phyloP scores from a whole-genome alignment of 2,797 vertebrate species.

The Sebastes hopkinsi region DNA sequence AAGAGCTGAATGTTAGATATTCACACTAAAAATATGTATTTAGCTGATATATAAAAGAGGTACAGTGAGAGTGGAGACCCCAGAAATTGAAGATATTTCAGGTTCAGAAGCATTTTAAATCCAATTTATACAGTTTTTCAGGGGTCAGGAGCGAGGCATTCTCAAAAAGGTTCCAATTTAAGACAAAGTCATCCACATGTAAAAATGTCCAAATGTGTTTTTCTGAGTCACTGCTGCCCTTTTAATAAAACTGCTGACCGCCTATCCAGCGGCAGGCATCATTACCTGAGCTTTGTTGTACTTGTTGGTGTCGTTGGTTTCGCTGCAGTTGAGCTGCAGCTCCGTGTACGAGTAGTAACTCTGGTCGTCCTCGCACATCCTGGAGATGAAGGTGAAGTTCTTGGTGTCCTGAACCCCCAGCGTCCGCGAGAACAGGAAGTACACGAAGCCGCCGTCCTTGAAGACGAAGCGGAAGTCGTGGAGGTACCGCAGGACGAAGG shows the following conservation, averaged over 20 bases:
- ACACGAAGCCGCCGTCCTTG: slow-evolving; percentile 86
- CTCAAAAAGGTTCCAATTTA: background rate
- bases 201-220: slow-evolving; percentile 22
- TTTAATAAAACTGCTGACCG: background rate
- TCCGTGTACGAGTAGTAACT: slow-evolving; percentile 94
- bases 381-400: slow-evolving; percentile 89
- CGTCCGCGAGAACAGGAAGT: slow-evolving; percentile 93
- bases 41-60: background rate
- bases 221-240: background rate
- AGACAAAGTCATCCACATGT: slow-evolving; percentile 16
- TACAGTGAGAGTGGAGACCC: background rate
- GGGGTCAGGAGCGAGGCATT: background rate
- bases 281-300: slow-evolving; percentile 77
- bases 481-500: slow-evolving; percentile 84
- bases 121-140: background rate
- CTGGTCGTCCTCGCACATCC: slow-evolving; percentile 90
- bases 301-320: slow-evolving; percentile 57
- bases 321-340: slow-evolving; percentile 90
- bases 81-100: background rate
- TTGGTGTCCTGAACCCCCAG: slow-evolving; percentile 81
- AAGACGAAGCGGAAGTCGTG: slow-evolving; percentile 91
- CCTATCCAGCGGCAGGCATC: background rate
- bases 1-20: background rate
- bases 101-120: slow-evolving; percentile 25
- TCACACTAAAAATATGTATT: background rate